phyloP scores from a whole-genome alignment of 2,888 invertebrate genomes.

The Tinea trinotella region DNA sequence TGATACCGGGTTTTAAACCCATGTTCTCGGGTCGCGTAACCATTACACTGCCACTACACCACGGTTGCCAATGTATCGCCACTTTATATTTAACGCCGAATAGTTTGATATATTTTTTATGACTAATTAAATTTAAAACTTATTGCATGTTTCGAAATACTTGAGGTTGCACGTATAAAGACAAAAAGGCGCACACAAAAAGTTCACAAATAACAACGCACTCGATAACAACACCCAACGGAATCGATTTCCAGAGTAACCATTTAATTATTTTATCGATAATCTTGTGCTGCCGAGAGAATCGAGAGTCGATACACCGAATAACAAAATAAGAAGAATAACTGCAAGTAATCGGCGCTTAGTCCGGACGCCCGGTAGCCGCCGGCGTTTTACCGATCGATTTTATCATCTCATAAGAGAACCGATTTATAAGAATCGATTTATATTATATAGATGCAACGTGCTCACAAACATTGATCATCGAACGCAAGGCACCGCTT shows the following conservation, averaged over 20 bases:
- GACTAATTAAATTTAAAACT: too few relatives aligned
- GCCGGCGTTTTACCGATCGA: constrained; percentile 57
- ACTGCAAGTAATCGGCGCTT: constrained; percentile 64
- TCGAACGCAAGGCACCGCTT: not conserved
- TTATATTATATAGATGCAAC: constrained; percentile 24
- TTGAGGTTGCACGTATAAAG: not conserved
- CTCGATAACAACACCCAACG: constrained; percentile 67
- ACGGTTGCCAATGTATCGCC: too few relatives aligned
- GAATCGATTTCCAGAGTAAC: constrained; percentile 72
- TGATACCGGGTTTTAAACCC: too few relatives aligned
- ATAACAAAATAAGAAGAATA: constrained; percentile 12
- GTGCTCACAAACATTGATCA: constrained; percentile 9
- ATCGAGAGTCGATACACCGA: constrained; percentile 8
- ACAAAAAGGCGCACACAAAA: constrained; percentile 33
- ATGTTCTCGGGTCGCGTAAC: too few relatives aligned
- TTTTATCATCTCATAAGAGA: constrained; percentile 70
- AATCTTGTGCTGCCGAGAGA: constrained; percentile 39
- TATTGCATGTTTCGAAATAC: too few relatives aligned
- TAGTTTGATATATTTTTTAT: too few relatives aligned
- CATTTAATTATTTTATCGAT: constrained; percentile 74
- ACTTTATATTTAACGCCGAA: too few relatives aligned
- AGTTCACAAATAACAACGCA: constrained; percentile 56
- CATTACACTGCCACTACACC: too few relatives aligned
- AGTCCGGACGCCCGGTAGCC: constrained; percentile 67
- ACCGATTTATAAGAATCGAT: constrained; percentile 71